A percentile compares a stretch with the other conserved stretches of the same genome.
phyloP scores from a whole-genome alignment of 2,113 vertebrate species.

The Solenodon paradoxus region DNA sequence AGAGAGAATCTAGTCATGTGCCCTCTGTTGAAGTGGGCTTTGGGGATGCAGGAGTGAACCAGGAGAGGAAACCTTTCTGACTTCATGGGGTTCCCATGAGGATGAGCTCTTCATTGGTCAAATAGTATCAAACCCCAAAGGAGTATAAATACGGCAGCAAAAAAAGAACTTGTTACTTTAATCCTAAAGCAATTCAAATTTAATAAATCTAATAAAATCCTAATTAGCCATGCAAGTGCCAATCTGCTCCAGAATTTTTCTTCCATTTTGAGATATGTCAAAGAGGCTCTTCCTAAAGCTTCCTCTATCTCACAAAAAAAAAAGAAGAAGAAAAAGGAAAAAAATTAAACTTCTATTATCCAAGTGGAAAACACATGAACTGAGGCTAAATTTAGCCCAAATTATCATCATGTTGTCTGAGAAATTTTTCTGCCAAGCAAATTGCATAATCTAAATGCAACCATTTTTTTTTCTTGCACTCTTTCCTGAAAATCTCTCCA shows the following conservation, averaged over 20 bases:
- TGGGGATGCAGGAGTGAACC: background rate
- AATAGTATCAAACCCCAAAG: conserved; percentile 14
- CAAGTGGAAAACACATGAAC: background rate
- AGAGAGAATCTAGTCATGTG: background rate
- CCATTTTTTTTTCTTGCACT: background rate
- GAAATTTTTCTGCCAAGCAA: conserved; percentile 69
- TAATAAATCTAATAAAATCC: background rate
- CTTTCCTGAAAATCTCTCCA: conserved; percentile 52
- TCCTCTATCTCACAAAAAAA: fast-evolving
- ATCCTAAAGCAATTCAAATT: conserved; percentile 34
- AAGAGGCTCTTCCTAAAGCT: background rate
- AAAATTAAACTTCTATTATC: background rate
- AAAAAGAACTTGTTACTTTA: background rate
- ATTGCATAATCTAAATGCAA: conserved; percentile 64
- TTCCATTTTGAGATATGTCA: conserved; percentile 29
- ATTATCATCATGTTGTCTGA: conserved; percentile 37
- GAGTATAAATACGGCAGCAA: background rate
- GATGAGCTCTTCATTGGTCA: background rate
- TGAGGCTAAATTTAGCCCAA: conserved; percentile 59
- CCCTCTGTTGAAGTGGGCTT: background rate
- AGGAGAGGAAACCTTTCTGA: background rate
- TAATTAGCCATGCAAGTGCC: conserved; percentile 45
- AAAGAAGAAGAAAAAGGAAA: no score
- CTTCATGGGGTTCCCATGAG: background rate
- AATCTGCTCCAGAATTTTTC: conserved; percentile 7